phyloP scores from a whole-genome alignment of 2,888 invertebrate species.

The Laspeyria flexula region DNA sequence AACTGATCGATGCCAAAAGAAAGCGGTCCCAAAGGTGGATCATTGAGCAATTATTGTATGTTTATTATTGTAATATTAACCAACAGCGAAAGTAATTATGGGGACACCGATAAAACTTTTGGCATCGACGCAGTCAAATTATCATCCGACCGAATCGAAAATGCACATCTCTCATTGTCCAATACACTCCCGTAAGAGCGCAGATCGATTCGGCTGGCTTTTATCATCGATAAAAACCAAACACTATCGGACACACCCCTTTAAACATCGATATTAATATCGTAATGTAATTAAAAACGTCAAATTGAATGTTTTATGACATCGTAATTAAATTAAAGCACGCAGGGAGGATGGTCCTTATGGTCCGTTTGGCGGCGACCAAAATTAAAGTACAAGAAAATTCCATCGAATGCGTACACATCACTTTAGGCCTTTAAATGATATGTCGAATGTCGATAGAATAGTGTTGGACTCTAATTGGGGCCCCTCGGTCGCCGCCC shows the following conservation, averaged over 20 bases:
- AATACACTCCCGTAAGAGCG: slow-evolving; percentile 33
- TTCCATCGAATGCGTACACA: slow-evolving; percentile 74
- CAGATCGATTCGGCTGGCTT: slow-evolving; percentile 57
- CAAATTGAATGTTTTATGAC: slow-evolving; percentile 64
- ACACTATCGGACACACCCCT: slow-evolving; percentile 81
- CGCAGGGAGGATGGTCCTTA: slow-evolving; percentile 70
- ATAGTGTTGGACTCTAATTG: slow-evolving; percentile 69
- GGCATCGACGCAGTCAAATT: slow-evolving; percentile 71
- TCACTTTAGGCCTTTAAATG: slow-evolving; percentile 83
- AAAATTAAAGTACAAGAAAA: slow-evolving; percentile 70
- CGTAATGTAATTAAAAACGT: slow-evolving; percentile 66
- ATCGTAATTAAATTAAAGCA: slow-evolving; percentile 52
- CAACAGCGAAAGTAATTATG: slow-evolving; percentile 72
- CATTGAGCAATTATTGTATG: slow-evolving; percentile 73
- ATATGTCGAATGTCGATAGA: slow-evolving; percentile 72
- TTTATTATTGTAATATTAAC: slow-evolving; percentile 74
- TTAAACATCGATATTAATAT: slow-evolving; percentile 63
- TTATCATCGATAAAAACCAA: slow-evolving; percentile 66
- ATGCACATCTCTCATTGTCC: slow-evolving; percentile 47
- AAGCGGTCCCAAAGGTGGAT: slow-evolving; percentile 70
- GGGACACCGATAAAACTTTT: slow-evolving; percentile 71
- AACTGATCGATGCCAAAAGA: slow-evolving; percentile 71
- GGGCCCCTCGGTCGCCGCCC: slow-evolving; percentile 80
- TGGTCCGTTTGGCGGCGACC: slow-evolving; percentile 74
- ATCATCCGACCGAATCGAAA: slow-evolving; percentile 62